Conservation (phyloP, 2,113 vertebrate species). For the Hipposideros armiger region DNA sequence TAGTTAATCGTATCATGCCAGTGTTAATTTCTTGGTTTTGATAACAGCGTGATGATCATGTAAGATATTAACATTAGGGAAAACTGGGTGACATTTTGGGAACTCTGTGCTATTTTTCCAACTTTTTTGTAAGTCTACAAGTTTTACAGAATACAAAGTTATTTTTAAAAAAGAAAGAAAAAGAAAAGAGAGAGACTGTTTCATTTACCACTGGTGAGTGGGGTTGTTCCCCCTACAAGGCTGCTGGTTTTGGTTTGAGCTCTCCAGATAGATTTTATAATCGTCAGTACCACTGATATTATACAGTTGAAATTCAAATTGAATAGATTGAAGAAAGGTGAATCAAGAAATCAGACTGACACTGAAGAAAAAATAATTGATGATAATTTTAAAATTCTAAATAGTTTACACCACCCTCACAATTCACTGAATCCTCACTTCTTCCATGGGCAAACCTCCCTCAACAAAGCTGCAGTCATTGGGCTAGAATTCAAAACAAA, state of each 20-base stretch:
- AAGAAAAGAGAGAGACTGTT: background rate
- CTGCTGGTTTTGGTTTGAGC: too few species aligned
- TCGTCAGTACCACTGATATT: background rate
- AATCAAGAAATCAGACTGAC: background rate
- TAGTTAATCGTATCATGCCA: background rate
- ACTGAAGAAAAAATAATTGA: rapidly evolving
- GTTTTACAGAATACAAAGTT: conserved; percentile 47
- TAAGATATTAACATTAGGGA: too few species aligned
- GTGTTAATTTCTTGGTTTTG: too few species aligned
- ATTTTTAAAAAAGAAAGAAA: background rate
- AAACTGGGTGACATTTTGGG: too few species aligned
- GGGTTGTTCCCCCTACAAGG: background rate
- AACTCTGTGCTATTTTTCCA: too few species aligned
- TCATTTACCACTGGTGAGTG: too few species aligned
- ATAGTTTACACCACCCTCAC: background rate
- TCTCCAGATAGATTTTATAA: background rate
- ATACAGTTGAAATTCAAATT: background rate
- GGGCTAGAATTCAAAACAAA: background rate
- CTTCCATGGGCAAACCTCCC: background rate
- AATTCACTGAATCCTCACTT: background rate
- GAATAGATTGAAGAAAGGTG: background rate
- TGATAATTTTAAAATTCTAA: background rate
- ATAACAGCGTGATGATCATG: too few species aligned
- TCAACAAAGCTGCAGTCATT: background rate
- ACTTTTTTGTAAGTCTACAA: background rate